Evolutionary conservation across 2,888 invertebrate genomes (phyloP), one percentile per base, ranked within the genome.

Genomic region (Micoletzkya japonica): DNA sequence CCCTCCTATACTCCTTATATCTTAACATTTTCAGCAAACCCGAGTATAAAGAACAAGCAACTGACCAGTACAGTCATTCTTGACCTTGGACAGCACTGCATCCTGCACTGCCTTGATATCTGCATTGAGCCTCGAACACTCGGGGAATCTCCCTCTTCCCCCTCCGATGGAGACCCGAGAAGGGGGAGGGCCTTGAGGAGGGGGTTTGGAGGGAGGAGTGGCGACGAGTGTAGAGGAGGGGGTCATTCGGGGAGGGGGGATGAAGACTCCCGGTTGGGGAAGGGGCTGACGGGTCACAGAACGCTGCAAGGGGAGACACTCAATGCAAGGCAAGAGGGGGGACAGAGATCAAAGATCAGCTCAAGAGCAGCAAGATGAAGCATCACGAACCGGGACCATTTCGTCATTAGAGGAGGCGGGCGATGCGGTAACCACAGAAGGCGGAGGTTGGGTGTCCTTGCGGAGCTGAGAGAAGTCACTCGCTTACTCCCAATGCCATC

Each of bases 141-240:
- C 64, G 28, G 64, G 64, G 20, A 30, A 66, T n/a, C 26, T 54
- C 14, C 37, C 39, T 37, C 20, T n/a, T 39, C 30, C 28, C 50
- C 63, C 63, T 36, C 52, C 64, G 20, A 66, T 26, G 4, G 63
- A 66, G 14, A 36, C 37, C 26, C 54, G 34, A 37, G 54, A 49
- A 54, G 54, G 54, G 26, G 17, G 54, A n/a, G 64, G 64, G n/a
- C n/a, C n/a, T 32, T 52, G 64, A 14, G 64, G 54, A 66, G 64
- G 64, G n/a, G 32, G 36, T n/a, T 37, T 32, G 20, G 54, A 36
- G 50, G 63, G 63, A 54, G 64, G 28, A 20, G 54, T 54, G 34
- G n/a, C n/a, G n/a, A n/a, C n/a, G n/a, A n/a, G n/a, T n/a, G n/a
- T n/a, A n/a, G n/a, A n/a, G n/a, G n/a, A 1, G 64, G 37, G 30